Base-by-base conservation (phyloP, 2,888 invertebrate species). In the Cecidostiba fungosa region DNA sequence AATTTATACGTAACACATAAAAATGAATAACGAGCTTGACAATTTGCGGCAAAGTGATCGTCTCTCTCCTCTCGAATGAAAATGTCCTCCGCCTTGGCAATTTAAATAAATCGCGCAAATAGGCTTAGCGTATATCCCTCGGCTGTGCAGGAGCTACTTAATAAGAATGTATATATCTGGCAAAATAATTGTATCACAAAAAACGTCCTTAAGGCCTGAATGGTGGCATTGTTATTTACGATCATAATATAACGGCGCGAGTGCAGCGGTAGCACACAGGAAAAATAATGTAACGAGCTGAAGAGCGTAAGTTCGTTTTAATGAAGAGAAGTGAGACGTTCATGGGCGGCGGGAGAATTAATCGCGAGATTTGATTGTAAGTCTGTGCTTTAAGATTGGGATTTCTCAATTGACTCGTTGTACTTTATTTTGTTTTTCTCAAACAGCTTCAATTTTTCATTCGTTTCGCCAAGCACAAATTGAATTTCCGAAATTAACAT, bases 151-250 rank as follows among this genome's bases (percentile, higher is more conserved):
- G 4, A 3, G 70, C 39, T 36, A 32, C 78, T 78, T 78, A 84
- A 84, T 78, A 73, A 69, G 32, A 47, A 84, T 62, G 23, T 59
- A 72, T 59, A 72, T 72, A 82, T 50, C n/a, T 14, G 12, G 43
- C 43, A 72, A 77, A 83, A 77, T 77, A 83, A 77, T 77, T 77
- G 83, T 72, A 77, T 23, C 43, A 77, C 70, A 83, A 83, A 83
- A 77, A 59, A 62, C 43, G 54, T 77, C 43, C 77, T 83, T 54
- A 54, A 50, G 19, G 66, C 69, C 43, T 62, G 39, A 82, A 50
- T 32, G 47, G 26, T 47, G 82, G 29, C 73, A 72, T 73, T 73
- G 73, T 81, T 81, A 81, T 73, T 81, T 81, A 81, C 59, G 72
- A 73, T 81, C n/a, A 59, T 43, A 54, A 59, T 59, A 59, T 43